Conservation (phyloP, 2,797 vertebrate genomes). For the Peromyscus nudipes region DNA sequence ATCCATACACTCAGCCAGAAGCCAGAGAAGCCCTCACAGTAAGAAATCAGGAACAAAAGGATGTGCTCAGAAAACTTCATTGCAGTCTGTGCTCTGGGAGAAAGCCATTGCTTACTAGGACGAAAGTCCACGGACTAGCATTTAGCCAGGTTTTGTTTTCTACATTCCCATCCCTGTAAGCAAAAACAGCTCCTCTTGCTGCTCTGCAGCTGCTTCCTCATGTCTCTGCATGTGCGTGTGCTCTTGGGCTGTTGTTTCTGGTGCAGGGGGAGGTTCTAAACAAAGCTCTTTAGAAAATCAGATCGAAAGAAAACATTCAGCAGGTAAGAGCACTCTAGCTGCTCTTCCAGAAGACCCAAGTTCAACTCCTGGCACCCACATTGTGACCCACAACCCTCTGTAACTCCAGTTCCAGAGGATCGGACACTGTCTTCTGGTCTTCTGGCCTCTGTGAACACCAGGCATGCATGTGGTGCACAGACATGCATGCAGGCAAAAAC, state of each 20-base stretch:
- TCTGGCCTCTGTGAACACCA: not conserved
- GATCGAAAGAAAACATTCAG: slow-evolving; percentile 34
- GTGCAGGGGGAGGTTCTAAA: not conserved
- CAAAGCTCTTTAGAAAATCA: not conserved
- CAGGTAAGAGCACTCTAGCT: not conserved
- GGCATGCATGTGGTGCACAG: not conserved
- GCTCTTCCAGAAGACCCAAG: not conserved
- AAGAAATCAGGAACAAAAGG: slow-evolving; percentile 50
- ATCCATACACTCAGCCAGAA: slow-evolving; percentile 55
- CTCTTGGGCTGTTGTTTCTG: not conserved
- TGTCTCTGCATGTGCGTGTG: not conserved
- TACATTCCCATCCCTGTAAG: not conserved
- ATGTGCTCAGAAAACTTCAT: not conserved
- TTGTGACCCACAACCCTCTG: not conserved
- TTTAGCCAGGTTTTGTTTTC: not conserved
- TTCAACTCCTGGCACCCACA: not conserved
- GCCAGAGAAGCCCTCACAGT: not conserved
- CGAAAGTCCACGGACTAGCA: not conserved
- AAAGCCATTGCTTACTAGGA: not conserved
- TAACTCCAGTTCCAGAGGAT: not conserved
- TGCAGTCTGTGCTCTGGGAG: not conserved
- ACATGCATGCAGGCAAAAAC: not conserved
- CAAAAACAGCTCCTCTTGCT: not conserved
- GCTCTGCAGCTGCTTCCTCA: not conserved
- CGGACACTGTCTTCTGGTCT: not conserved